Base-by-base conservation (phyloP, 1,140 invertebrate genomes). In the Hyphantria cunea region DNA sequence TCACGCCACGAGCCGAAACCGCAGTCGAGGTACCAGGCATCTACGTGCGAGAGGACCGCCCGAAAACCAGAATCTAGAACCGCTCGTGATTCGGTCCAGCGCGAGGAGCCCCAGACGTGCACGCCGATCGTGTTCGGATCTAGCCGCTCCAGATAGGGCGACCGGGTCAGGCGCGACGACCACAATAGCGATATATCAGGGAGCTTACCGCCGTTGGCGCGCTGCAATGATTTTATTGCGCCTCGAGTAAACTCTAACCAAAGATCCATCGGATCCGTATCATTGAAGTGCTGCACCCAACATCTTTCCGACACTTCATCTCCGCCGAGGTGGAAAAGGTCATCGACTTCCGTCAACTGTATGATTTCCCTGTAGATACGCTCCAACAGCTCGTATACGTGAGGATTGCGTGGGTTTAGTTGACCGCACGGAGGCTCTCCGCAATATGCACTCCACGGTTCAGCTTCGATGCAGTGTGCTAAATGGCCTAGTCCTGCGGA, bases 11-110 rank as follows among this genome's bases (percentile, higher is more conserved):
- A 94, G 0, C 95, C 95, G 76, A 95, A 96, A 0, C 96, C 96
- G 72, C 96, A 97, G 73, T 97, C 96, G 53, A 97, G 91, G 85
- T 97, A 96, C 95, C 95, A 96, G 0, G 95, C 95, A 76, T 97
- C 95, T 31, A 96, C 95, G 76, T 97, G 96, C 0, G 96, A 96
- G 33, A 96, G 84, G 31, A 97, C 94, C n/a, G 96, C 92, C 13
- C 94, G 93, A 80, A 94, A 96, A 0, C 95, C 95, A 53, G 94
- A 94, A 55, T 94, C 93, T 5, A 96, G 76, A 0, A 96, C 87
- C 50, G 95, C 95, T 0, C 92, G 91, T 4, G 96, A 96, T 70
- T 96, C 94, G 0, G 93, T 92, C 94, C 96, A 96, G 3, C 92
- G 93, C 64, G 95, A 96, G 0, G 94, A 93, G 12, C 95, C 95